Conservation (phyloP, 2,113 vertebrate species). For the Felis catus region DNA sequence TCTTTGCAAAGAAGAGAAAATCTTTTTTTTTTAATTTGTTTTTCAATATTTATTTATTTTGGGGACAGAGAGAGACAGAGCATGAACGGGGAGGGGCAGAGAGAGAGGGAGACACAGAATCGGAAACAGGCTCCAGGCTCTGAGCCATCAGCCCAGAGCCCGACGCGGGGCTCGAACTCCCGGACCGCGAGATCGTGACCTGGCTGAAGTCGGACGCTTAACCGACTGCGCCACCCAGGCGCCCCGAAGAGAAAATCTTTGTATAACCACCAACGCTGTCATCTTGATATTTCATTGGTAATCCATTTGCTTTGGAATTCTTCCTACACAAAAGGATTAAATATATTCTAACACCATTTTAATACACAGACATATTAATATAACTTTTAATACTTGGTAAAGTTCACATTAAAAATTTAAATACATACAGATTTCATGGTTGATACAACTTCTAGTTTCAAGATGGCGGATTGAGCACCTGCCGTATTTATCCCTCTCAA, state of each 20-base stretch:
- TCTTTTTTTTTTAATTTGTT: not conserved
- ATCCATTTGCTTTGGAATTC: not conserved
- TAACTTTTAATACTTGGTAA: not conserved
- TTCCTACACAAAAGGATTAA: not conserved
- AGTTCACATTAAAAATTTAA: not conserved
- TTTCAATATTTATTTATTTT: no score
- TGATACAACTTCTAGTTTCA: not conserved
- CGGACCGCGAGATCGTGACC: no score
- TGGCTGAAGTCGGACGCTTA: no score
- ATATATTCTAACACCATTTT: slow-evolving; percentile 1
- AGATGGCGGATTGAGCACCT: not conserved
- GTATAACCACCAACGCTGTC: not conserved
- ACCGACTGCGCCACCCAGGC: no score
- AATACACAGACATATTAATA: not conserved
- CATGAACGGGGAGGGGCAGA: no score
- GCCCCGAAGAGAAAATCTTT: not conserved
- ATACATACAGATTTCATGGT: not conserved
- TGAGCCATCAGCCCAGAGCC: no score
- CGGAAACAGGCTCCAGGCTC: no score
- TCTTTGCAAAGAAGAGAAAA: not conserved
- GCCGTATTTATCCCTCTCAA: not conserved
- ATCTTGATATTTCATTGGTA: not conserved
- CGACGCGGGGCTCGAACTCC: no score
- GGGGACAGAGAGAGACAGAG: no score
- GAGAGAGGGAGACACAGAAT: no score